phyloP scores from a whole-genome alignment of 2,113 vertebrate genomes.

The Rhynchopsitta pachyrhyncha region DNA sequence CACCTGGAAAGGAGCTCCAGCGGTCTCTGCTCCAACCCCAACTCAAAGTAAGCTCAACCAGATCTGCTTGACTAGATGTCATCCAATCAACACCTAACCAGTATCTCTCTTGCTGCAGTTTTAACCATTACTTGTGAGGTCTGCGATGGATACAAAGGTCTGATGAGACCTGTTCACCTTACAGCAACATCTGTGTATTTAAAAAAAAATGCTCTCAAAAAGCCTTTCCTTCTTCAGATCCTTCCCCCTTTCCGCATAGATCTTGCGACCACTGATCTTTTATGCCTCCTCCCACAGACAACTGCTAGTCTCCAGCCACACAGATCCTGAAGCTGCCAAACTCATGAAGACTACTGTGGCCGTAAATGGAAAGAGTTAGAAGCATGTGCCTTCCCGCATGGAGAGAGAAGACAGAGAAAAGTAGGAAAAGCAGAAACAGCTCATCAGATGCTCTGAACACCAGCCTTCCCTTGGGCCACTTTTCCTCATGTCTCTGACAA shows the following conservation, averaged over 20 bases:
- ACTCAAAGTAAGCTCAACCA: not conserved
- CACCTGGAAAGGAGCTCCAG: not conserved
- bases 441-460: not conserved
- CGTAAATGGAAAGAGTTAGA: not conserved
- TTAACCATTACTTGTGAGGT: not conserved
- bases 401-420: not conserved
- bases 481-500: not conserved
- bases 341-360: not conserved
- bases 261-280: not conserved
- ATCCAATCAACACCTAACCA: not conserved
- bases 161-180: not conserved
- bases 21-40: not conserved
- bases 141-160: not conserved
- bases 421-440: constrained; percentile 7
- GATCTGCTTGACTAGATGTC: not conserved
- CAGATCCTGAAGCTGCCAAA: not conserved
- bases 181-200: not conserved
- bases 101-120: not conserved
- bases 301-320: not conserved
- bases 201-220: not conserved
- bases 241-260: not conserved
- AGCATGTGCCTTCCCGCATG: not conserved
- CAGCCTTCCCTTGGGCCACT: not conserved
- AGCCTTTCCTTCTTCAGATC: not conserved
- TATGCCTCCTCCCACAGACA: not conserved